phyloP scores from a whole-genome alignment of 2,888 invertebrate species.

The Xylocampa areola region DNA sequence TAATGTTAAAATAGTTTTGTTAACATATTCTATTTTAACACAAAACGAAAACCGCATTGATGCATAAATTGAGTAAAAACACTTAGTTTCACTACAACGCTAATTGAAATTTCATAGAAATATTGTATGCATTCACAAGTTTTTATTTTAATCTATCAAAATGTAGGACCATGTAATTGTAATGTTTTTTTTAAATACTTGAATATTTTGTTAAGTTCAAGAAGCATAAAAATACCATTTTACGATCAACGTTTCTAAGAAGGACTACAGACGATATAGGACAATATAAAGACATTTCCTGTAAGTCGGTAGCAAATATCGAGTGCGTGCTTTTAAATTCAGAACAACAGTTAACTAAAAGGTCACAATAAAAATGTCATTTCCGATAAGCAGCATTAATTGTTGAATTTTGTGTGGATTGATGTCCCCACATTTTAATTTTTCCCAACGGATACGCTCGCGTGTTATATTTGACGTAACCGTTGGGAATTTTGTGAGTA shows the following conservation, averaged over 20 bases:
- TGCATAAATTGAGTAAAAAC: conserved; percentile 18
- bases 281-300: conserved; percentile 39
- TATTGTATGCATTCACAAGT: conserved; percentile 47
- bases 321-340: conserved; percentile 40
- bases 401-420: conserved; percentile 42
- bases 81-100: conserved; percentile 6
- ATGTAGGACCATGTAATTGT: conserved; percentile 53
- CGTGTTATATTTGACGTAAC: conserved; percentile 24
- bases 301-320: conserved; percentile 14
- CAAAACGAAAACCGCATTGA: conserved; percentile 33
- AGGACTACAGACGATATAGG: conserved; percentile 6
- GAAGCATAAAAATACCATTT: conserved; percentile 36
- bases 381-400: conserved; percentile 31
- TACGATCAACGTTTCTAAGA: conserved; percentile 39
- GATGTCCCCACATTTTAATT: conserved; percentile 44
- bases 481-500: conserved; percentile 42
- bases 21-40: conserved; percentile 21
- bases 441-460: conserved; percentile 54
- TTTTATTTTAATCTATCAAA: conserved; percentile 57
- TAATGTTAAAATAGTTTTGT: conserved; percentile 33
- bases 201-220: conserved; percentile 31
- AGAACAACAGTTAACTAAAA: conserved; percentile 43
- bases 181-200: conserved; percentile 44
- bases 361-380: conserved; percentile 50
- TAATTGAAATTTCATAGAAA: conserved; percentile 59